These are phyloP conservation scores for Porites cylindrica DNA, from an alignment of 92 coral and sea anemone species.

Conservation along the genomic window DNA sequence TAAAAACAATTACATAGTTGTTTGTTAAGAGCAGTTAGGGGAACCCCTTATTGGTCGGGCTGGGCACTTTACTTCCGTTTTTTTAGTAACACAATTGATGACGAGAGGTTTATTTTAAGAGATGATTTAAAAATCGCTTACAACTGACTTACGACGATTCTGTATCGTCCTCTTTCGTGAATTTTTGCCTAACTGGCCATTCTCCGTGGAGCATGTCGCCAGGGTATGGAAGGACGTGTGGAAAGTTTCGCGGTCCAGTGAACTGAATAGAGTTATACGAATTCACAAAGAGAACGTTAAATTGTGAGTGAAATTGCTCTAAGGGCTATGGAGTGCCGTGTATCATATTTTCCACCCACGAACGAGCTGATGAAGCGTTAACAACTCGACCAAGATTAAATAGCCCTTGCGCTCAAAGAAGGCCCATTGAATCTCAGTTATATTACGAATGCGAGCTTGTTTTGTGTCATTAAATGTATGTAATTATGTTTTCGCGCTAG, in stretches of 20 bases:
- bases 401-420: no score
- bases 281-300: background rate
- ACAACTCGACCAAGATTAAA: no score
- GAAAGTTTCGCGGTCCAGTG: background rate
- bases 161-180: slow-evolving; percentile 5
- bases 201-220: background rate
- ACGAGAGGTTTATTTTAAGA: slow-evolving; percentile 23
- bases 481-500: no score
- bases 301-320: background rate
- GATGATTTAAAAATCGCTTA: background rate
- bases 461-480: no score
- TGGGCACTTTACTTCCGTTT: background rate
- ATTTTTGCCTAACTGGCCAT: background rate
- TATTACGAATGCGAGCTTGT: no score
- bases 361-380: no score
- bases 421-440: no score
- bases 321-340: background rate
- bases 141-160: background rate
- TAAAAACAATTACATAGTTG: background rate
- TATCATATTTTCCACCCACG: no score
- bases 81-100: background rate
- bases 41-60: slow-evolving; percentile 29
- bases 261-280: background rate
- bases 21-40: slow-evolving; percentile 19
- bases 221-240: background rate